Base-by-base conservation (phyloP, 1,140 invertebrate genomes). In the Scaptodrosophila lebanonensis region DNA sequence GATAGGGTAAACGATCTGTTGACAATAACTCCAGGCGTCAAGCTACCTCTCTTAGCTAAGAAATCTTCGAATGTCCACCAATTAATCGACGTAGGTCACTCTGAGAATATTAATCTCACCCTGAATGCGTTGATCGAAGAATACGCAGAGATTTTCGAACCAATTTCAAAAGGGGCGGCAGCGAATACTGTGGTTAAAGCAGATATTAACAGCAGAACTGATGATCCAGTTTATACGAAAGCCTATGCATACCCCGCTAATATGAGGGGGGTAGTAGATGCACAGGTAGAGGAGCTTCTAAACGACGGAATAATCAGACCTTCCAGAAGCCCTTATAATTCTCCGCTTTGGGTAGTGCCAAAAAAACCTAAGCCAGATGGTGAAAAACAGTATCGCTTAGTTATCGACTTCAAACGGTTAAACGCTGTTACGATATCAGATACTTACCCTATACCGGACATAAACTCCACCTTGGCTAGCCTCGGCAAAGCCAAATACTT, bases 401-500 rank as follows among this genome's bases (percentile, higher is more conserved):
- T 77, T 2, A 65, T 86, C 3, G 85, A 87, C 53, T 87, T 70
- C 43, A 30, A 71, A 11, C 66, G 69, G 66, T 52, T 87, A 9
- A 88, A 87, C 17, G 35, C 9, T 7, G 9, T 38, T 38, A 38
- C 35, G 2, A 8, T 38, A 3, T 12, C 9, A 9, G 35, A 15
- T 38, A 38, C 9, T 5, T 13, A 15, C 9, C 15, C 35, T 2
- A 38, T 38, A 2, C 11, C 11, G 4, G 13, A 38, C 15, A 12
- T 38, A 16, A 38, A 13, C 3, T 13, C 35, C 3, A 15, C 39
- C 42, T 60, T 91, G 15, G 84, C 88, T 51, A 65, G 68, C 32
- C 44, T 90, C 33, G 76, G 75, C 7, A 86, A 86, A n/a, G 58
- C 76, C 7, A 83, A 84, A 17, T 89, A 87, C 61, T 90, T 90